These are phyloP conservation scores for Streblospio benedicti DNA, from an alignment of 1,140 invertebrate species.

Conservation along the genomic window DNA sequence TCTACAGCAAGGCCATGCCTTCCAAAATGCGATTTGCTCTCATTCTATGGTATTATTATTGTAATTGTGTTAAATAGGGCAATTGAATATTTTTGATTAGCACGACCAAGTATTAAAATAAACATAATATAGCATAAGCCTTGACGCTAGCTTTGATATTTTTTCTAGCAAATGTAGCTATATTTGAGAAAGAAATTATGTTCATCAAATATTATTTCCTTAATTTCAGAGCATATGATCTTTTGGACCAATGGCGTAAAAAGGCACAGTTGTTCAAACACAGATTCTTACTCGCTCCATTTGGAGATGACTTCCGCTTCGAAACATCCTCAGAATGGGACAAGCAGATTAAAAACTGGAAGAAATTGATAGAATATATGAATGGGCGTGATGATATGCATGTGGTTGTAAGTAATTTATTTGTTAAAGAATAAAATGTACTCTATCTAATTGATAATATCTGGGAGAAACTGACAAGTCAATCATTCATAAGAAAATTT, in stretches of 20 bases:
- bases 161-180: no score
- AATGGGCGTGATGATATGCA: slow-evolving; percentile 64
- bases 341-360: slow-evolving; percentile 80
- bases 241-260: slow-evolving; percentile 7
- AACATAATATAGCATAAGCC: no score
- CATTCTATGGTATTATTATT: no score
- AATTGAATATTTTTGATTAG: no score
- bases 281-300: slow-evolving; percentile 72
- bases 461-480: not conserved
- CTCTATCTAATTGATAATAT: not conserved
- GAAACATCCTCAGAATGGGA: slow-evolving; percentile 80
- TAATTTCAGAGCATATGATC: slow-evolving; percentile 5
- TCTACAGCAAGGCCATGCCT: no score
- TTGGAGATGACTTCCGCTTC: slow-evolving; percentile 94
- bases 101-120: no score
- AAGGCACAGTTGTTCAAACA: slow-evolving; percentile 78
- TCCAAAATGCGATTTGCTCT: no score
- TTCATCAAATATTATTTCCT: no score
- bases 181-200: no score
- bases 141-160: no score
- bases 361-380: slow-evolving; percentile 81
- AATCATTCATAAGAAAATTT: no score
- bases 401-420: slow-evolving; percentile 45
- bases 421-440: not conserved
- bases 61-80: no score